phyloP scores from a whole-genome alignment of 2,797 vertebrate genomes.

The Carapus acus region DNA sequence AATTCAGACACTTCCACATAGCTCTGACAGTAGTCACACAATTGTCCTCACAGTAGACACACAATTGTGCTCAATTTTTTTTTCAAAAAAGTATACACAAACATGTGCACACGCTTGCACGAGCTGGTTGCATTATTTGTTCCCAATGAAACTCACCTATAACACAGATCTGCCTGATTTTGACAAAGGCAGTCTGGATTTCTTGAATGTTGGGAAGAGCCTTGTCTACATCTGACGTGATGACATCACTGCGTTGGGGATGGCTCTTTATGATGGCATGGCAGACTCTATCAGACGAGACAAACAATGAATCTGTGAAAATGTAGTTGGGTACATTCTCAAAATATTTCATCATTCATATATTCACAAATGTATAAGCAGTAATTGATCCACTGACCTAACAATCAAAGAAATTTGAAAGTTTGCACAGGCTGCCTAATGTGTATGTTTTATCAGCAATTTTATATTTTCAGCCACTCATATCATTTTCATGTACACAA shows the following conservation, averaged over 20 bases:
- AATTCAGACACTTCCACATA: too few species aligned
- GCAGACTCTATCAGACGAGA: slow-evolving; percentile 75
- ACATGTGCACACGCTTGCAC: background rate
- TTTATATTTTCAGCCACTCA: too few species aligned
- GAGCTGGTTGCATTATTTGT: background rate
- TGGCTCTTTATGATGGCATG: slow-evolving; percentile 90
- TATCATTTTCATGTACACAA: too few species aligned
- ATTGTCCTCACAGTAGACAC: too few species aligned
- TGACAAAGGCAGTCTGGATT: slow-evolving; percentile 82
- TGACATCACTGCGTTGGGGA: slow-evolving; percentile 82
- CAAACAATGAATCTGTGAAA: background rate
- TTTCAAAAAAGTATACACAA: too few species aligned
- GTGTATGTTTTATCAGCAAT: too few species aligned
- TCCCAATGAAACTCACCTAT: slow-evolving; percentile 74
- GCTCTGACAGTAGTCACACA: slow-evolving; percentile 20
- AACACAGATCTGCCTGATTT: slow-evolving; percentile 88
- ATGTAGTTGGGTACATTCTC: background rate
- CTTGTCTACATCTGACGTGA: slow-evolving; percentile 85
- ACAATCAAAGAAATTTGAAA: background rate
- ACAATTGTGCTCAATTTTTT: too few species aligned
- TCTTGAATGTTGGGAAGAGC: slow-evolving; percentile 86
- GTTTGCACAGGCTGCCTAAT: too few species aligned
- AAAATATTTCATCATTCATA: background rate
- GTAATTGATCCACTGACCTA: background rate
- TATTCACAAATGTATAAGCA: slow-evolving; percentile 1